A percentile compares a stretch with the other conserved stretches of the same genome.
Conservation (phyloP, 1,140 invertebrate species). For the Bombyx mandarina region DNA sequence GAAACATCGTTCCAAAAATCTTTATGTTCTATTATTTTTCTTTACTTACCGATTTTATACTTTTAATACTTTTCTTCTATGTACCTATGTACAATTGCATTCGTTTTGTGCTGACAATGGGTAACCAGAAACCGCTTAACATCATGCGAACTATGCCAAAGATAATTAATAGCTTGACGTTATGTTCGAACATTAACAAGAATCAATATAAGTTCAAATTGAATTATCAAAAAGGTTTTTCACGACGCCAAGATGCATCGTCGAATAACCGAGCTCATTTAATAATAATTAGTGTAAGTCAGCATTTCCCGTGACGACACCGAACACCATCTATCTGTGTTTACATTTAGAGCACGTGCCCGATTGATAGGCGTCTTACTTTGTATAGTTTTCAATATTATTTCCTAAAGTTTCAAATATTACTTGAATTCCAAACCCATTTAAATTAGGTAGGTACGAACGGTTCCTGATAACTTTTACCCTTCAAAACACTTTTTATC, state of each 20-base stretch:
- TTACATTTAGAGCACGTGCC: constrained; percentile 44
- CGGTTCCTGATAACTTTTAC: not conserved
- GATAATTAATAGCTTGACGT: too few species aligned
- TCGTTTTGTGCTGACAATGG: too few species aligned
- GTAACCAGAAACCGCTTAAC: too few species aligned
- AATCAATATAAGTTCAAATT: too few species aligned
- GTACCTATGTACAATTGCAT: too few species aligned
- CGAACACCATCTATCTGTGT: constrained; percentile 29
- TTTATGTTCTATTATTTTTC: not conserved
- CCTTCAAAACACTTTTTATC: too few species aligned
- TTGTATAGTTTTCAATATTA: not conserved
- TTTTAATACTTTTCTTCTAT: not conserved
- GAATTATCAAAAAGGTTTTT: too few species aligned
- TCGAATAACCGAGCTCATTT: too few species aligned
- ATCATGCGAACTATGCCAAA: too few species aligned
- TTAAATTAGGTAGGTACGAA: not conserved
- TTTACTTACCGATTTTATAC: not conserved
- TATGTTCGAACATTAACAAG: too few species aligned
- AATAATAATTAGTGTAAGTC: constrained; percentile 4
- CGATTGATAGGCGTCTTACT: constrained; percentile 23
- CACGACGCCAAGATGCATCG: too few species aligned
- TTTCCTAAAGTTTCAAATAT: not conserved
- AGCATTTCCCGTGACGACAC: constrained; percentile 29
- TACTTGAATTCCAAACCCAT: not conserved
- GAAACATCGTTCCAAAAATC: not conserved